phyloP scores from a whole-genome alignment of 1,140 invertebrate species.

The Procambarus virginalis region DNA sequence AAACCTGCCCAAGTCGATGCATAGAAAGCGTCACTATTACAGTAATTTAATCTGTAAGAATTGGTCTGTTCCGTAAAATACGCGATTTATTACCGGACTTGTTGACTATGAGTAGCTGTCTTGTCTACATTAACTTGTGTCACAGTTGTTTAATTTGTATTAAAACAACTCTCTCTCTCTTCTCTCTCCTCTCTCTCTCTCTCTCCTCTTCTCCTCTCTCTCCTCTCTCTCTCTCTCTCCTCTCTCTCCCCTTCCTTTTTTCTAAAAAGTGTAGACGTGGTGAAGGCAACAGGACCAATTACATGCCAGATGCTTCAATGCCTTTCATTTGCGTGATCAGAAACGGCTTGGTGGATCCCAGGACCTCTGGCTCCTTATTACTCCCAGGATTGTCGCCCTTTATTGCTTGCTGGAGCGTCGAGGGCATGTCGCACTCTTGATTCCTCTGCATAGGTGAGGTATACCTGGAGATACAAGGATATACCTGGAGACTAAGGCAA shows the following conservation, averaged over 20 bases:
- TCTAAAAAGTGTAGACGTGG: background rate
- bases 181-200: too few relatives aligned
- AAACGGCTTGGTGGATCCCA: background rate
- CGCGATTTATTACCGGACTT: too few relatives aligned
- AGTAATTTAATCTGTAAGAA: too few relatives aligned
- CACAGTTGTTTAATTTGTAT: too few relatives aligned
- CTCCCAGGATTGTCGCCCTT: background rate
- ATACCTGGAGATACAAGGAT: too few relatives aligned
- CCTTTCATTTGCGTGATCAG: background rate
- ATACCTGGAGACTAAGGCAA: too few relatives aligned
- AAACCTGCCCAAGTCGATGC: too few relatives aligned
- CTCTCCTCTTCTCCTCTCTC: background rate
- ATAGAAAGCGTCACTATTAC: too few relatives aligned
- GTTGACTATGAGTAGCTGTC: too few relatives aligned
- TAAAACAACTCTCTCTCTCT: background rate
- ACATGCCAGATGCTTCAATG: constrained; percentile 1
- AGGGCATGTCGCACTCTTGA: background rate
- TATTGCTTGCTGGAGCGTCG: background rate
- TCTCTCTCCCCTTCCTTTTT: background rate
- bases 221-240: constrained; percentile 13
- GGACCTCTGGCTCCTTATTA: background rate
- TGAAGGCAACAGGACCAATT: background rate
- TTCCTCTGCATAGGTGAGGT: background rate
- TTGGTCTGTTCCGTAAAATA: too few relatives aligned
- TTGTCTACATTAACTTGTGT: too few relatives aligned